These are phyloP conservation scores for Alouatta palliata DNA, from an alignment of 2,113 vertebrate species.

Conservation along the genomic window DNA sequence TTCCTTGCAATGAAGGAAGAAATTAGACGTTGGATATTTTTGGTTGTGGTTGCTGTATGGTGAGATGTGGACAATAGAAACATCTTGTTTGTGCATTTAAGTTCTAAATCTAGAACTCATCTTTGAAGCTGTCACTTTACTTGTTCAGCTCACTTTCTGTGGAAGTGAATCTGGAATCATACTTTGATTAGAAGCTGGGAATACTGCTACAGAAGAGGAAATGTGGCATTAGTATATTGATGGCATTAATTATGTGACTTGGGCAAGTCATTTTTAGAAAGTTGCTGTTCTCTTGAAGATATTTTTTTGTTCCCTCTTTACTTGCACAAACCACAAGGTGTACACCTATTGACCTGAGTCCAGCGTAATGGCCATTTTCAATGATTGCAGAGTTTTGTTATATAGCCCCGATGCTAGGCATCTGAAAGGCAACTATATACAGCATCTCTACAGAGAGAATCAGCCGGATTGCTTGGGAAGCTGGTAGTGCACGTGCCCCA, in stretches of 20 bases:
- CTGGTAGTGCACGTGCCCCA: rapidly evolving
- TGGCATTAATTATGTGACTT: not conserved
- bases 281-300: not conserved
- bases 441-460: no score
- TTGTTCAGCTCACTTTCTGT: not conserved
- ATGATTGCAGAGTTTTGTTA: rapidly evolving
- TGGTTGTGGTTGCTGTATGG: not conserved
- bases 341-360: not conserved
- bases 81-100: not conserved
- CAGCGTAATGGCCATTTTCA: not conserved
- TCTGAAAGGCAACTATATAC: rapidly evolving
- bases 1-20: not conserved
- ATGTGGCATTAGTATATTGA: not conserved
- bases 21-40: not conserved
- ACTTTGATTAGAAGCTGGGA: slow-evolving; percentile 8
- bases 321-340: slow-evolving; percentile 8
- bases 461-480: not conserved
- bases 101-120: not conserved
- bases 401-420: not conserved
- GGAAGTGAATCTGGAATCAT: not conserved
- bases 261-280: not conserved
- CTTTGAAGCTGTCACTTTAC: not conserved
- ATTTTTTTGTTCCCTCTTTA: not conserved
- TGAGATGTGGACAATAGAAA: not conserved
- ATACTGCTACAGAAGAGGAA: slow-evolving; percentile 29